phyloP scores from a whole-genome alignment of 1,140 invertebrate species.

The Geopemphigus sp. region DNA sequence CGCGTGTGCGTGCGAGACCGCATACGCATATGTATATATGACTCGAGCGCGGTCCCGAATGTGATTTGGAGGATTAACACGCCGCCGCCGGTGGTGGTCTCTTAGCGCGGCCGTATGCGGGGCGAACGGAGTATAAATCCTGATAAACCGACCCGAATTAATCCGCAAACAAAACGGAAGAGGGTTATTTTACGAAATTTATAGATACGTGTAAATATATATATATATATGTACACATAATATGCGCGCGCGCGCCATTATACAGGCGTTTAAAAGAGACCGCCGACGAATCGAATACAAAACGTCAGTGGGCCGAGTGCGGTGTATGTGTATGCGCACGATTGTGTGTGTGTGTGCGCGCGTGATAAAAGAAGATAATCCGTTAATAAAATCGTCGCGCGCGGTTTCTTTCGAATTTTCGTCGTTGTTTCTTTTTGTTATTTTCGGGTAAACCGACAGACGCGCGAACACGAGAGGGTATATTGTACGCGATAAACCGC shows the following conservation, averaged over 20 bases:
- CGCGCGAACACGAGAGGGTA: not conserved
- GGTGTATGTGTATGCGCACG: not conserved
- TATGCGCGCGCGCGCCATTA: not conserved
- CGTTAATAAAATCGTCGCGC: not conserved
- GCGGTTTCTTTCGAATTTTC: not conserved
- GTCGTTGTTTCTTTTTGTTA: too few relatives aligned
- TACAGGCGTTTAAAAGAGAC: not conserved
- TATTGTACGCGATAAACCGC: too few relatives aligned
- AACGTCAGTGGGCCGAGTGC: too few relatives aligned
- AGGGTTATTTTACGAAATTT: constrained; percentile 38
- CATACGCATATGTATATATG: too few relatives aligned
- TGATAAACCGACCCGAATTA: constrained; percentile 50
- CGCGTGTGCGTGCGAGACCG: too few relatives aligned
- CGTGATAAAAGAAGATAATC: too few relatives aligned
- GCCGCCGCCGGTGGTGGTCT: constrained; percentile 38
- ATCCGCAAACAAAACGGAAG: constrained; percentile 48
- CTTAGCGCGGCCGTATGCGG: not conserved
- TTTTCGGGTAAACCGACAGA: not conserved
- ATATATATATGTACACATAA: not conserved
- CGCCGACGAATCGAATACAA: not conserved
- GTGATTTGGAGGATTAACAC: constrained; percentile 45
- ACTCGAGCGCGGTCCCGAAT: constrained; percentile 44
- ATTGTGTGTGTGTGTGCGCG: not conserved
- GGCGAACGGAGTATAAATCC: constrained; percentile 26
- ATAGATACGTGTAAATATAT: constrained; percentile 17